Percentiles rank a stretch among this genome's conserved stretches.
These are phyloP conservation scores for Danionella dracula DNA, from an alignment of 2,797 vertebrate genomes.

Conservation along the genomic window DNA sequence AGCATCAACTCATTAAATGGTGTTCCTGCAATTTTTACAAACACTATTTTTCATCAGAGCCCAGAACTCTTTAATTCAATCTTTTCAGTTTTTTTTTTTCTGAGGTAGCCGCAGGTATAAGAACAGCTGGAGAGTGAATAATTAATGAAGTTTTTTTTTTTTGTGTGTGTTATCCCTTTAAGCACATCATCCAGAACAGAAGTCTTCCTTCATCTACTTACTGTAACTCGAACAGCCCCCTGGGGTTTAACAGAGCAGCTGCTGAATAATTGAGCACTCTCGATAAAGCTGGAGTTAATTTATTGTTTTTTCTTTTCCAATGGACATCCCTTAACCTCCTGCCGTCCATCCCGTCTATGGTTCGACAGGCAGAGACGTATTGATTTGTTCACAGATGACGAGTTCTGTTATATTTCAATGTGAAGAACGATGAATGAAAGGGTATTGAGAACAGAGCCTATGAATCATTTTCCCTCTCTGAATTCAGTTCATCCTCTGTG, in stretches of 20 bases:
- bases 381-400: constrained; percentile 33
- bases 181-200: neutral
- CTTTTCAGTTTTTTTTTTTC: too few species aligned
- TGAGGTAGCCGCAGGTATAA: too few species aligned
- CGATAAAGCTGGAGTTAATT: constrained; percentile 46
- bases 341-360: neutral
- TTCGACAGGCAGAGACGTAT: constrained; percentile 17
- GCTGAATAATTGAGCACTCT: constrained; percentile 43
- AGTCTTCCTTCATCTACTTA: constrained; percentile 30
- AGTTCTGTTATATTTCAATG: constrained; percentile 38
- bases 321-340: neutral
- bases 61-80: too few species aligned
- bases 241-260: constrained; percentile 32
- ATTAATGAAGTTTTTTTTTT: too few species aligned
- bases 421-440: constrained; percentile 31
- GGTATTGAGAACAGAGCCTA: constrained; percentile 2
- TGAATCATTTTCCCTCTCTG: constrained; percentile 32
- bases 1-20: too few species aligned
- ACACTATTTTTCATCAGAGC: too few species aligned
- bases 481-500: neutral
- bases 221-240: constrained; percentile 30
- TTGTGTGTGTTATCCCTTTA: too few species aligned
- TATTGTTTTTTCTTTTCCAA: constrained; percentile 6
- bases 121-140: too few species aligned
- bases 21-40: too few species aligned